A percentile compares a stretch with the other conserved stretches of the same genome.
phyloP scores from a whole-genome alignment of 2,888 invertebrate genomes.

The Bellardia bayeri region DNA sequence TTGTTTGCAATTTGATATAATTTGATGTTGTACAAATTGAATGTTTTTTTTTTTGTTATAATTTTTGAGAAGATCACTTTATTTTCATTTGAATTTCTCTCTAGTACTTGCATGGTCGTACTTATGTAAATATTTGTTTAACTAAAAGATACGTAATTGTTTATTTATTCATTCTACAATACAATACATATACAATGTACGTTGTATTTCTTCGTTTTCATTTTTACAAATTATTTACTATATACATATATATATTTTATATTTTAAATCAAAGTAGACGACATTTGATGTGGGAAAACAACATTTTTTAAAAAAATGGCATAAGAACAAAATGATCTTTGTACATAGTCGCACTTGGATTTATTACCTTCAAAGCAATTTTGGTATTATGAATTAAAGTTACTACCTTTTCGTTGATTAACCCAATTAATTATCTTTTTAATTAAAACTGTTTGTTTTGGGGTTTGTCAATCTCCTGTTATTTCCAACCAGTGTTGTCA shows the following conservation, averaged over 20 bases:
- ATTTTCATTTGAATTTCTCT: constrained; percentile 59
- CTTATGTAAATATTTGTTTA: constrained; percentile 57
- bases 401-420: constrained; percentile 11
- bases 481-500: not conserved
- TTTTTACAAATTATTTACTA: constrained; percentile 32
- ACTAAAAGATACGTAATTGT: constrained; percentile 47
- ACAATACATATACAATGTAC: not conserved
- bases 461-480: not conserved
- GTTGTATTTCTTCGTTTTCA: not conserved
- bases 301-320: not conserved
- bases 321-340: not conserved
- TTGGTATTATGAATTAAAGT: not conserved
- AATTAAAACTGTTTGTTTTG: constrained; percentile 4
- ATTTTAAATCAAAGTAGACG: constrained; percentile 18
- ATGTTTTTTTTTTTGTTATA: constrained; percentile 22
- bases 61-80: constrained; percentile 41
- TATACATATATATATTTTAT: constrained; percentile 7
- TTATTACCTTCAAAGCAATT: not conserved
- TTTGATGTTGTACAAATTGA: constrained; percentile 56
- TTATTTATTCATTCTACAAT: constrained; percentile 58
- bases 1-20: constrained; percentile 70
- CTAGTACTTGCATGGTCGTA: constrained; percentile 1
- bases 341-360: not conserved
- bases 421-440: constrained; percentile 19
- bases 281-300: constrained; percentile 39